A percentile compares a stretch with the other conserved stretches of the same genome.
Evolutionary conservation across 1,140 invertebrate genomes (phyloP).

Genomic region (Limonius californicus): DNA sequence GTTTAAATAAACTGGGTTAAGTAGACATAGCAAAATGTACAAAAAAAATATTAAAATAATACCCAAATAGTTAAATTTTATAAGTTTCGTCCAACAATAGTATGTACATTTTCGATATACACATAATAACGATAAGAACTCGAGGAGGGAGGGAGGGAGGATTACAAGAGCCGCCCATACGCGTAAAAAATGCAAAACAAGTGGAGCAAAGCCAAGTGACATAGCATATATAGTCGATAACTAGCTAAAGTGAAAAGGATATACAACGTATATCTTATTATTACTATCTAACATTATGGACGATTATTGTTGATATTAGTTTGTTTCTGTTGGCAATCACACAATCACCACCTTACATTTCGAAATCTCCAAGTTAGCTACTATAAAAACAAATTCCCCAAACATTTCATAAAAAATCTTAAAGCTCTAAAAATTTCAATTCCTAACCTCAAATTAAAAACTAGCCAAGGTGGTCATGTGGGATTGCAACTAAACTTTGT

Average conservation of each 20-base stretch:
- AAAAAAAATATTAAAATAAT: background rate
- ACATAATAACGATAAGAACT: background rate
- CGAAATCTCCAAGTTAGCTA: no score
- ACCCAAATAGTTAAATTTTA: background rate
- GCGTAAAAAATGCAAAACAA: constrained; percentile 15
- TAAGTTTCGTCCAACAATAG: background rate
- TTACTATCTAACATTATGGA: constrained; percentile 42
- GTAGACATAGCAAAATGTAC: background rate
- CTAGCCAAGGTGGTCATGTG: background rate
- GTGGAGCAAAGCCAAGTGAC: constrained; percentile 20
- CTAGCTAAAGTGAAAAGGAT: constrained; percentile 29
- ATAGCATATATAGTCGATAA: constrained; percentile 22
- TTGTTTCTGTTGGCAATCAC: constrained; percentile 17
- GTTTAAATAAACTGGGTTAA: background rate
- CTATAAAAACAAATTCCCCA: no score
- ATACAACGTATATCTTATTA: constrained; percentile 40
- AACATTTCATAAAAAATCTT: no score
- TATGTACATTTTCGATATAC: constrained; percentile 7
- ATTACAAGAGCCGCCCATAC: background rate
- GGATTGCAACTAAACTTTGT: constrained; percentile 2
- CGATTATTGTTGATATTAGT: constrained; percentile 45
- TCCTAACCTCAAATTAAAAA: background rate
- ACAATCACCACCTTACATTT: background rate
- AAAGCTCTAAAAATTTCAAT: no score
- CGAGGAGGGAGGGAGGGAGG: background rate